Evolutionary conservation across 2,797 vertebrate genomes (phyloP).

Genomic region (Galagoides demidoff): DNA sequence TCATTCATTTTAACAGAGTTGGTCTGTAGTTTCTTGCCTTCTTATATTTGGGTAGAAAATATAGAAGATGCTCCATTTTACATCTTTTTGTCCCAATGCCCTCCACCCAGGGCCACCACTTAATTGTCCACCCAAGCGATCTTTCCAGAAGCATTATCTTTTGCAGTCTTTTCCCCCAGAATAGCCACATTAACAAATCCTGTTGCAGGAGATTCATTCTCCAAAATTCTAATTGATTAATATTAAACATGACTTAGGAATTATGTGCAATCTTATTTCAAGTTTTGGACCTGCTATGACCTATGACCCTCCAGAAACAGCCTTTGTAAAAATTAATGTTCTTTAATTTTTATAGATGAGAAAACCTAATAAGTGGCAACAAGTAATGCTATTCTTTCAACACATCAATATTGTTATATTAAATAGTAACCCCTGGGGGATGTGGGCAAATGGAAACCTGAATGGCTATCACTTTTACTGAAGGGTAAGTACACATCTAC

Average conservation of each 20-base stretch:
- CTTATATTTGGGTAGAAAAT: background rate
- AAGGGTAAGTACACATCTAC: background rate
- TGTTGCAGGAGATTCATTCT: background rate
- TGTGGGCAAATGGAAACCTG: background rate
- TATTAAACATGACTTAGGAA: slow-evolving; percentile 3
- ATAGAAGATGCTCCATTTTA: background rate
- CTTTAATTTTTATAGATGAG: slow-evolving; percentile 48
- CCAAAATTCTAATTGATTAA: slow-evolving; percentile 3
- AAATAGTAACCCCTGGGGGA: background rate
- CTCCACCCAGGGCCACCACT: background rate
- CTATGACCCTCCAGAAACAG: background rate
- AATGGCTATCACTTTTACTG: background rate
- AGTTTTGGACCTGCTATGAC: background rate
- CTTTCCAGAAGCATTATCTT: background rate
- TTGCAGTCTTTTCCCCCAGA: background rate
- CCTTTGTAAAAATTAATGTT: slow-evolving; percentile 34
- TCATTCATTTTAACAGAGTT: background rate
- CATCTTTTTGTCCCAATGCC: background rate
- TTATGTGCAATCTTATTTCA: slow-evolving; percentile 40
- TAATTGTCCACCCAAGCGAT: background rate
- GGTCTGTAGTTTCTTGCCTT: background rate
- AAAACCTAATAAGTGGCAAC: slow-evolving; percentile 23
- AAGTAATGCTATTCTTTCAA: background rate
- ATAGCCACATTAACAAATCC: background rate
- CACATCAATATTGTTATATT: background rate